Conservation (phyloP, 2,113 vertebrate genomes). For the Capreolus pygargus region DNA sequence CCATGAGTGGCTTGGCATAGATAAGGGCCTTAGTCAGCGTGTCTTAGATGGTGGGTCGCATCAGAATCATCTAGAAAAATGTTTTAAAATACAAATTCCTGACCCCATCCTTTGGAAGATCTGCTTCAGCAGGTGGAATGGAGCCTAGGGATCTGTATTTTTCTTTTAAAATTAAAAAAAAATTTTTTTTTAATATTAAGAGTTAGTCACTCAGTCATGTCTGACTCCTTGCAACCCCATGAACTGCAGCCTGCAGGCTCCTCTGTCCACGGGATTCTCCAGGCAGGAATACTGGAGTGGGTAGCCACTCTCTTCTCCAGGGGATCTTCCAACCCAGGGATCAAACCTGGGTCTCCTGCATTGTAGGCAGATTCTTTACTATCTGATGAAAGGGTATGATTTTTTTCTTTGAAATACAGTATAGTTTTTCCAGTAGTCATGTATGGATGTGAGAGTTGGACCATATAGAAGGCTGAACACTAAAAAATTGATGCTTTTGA, state of each 20-base stretch:
- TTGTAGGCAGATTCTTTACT: neutral
- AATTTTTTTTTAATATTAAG: neutral
- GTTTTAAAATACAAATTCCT: neutral
- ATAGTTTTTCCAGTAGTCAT: neutral
- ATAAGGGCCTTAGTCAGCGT: neutral
- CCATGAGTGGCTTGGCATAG: neutral
- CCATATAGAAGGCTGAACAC: neutral
- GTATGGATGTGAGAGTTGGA: neutral
- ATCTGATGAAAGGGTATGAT: neutral
- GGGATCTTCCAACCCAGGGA: neutral
- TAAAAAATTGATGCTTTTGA: neutral
- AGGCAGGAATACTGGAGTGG: neutral
- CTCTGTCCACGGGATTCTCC: neutral
- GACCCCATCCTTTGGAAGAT: neutral
- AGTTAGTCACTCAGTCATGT: neutral
- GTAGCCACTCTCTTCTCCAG: neutral
- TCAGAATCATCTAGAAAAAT: neutral
- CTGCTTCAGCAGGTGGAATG: neutral
- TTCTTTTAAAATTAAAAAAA: neutral
- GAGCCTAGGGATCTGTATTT: neutral
- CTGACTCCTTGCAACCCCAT: neutral
- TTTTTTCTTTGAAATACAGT: neutral
- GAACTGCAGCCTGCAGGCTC: neutral
- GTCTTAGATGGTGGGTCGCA: neutral
- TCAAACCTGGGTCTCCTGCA: neutral